These are phyloP conservation scores for Aplysia californica DNA, from an alignment of 1,140 invertebrate species.

Conservation along the genomic window DNA sequence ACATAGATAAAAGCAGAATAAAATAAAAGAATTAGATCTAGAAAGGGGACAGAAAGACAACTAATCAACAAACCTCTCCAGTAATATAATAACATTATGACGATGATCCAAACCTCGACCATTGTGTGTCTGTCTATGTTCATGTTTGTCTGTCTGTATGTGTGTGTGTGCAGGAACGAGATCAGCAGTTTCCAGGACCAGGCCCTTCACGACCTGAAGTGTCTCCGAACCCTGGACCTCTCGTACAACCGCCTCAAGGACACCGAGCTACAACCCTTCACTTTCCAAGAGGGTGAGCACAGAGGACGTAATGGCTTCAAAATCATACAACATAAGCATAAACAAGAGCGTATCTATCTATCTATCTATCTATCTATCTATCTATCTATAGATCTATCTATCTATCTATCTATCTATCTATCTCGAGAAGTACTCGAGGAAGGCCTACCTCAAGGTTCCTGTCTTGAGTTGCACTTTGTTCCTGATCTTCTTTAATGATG, in stretches of 20 bases:
- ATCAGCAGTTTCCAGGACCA: neutral
- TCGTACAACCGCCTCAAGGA: neutral
- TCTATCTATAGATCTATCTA: no score
- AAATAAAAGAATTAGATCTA: no score
- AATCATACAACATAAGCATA: neutral
- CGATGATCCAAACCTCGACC: no score
- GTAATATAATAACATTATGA: no score
- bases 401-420: no score
- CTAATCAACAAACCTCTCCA: no score
- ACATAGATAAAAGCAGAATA: no score
- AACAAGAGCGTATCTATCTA: neutral
- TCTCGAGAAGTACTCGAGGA: no score
- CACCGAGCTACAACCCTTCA: neutral
- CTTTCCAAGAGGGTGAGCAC: neutral
- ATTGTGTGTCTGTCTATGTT: no score
- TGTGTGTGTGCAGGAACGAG: slow-evolving; percentile 1
- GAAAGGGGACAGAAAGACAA: no score
- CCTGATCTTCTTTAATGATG: no score
- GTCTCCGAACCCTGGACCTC: slow-evolving; percentile 3
- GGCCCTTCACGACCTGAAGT: neutral
- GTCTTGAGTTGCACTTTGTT: neutral
- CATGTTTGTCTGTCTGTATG: no score
- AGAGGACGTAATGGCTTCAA: neutral
- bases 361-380: neutral
- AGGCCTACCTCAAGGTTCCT: neutral